Evolutionary conservation across 2,797 vertebrate species (phyloP), one percentile per base, ranked within the genome.

Genomic region (Characodon lateralis): DNA sequence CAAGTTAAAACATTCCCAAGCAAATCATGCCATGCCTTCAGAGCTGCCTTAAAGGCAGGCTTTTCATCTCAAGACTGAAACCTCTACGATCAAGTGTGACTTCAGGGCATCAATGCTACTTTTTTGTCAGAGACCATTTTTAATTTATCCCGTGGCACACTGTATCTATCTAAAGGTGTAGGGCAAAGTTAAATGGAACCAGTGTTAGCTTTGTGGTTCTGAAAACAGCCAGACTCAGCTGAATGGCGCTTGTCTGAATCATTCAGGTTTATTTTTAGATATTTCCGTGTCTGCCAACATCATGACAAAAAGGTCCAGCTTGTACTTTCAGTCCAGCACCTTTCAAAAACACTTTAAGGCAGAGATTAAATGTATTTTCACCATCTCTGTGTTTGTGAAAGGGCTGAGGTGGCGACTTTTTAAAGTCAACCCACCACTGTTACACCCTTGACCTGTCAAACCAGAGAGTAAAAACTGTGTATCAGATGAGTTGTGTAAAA

Each of bases 1-100:
- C 71, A 78, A 56, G 6, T 6, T 71, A 41, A 83, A 85, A 80
- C 68, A 61, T 88, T 82, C 83, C 41, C 81, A 73, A 84, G 80
- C 84, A 28, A 79, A 77, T 78, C 83, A 78, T 0, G 48, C 13
- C 59, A 63, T 7, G 68, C 63, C 56, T 78, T 78, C 59, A 73
- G 46, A 83, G 71, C 68, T 31, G 20, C 39, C 59, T 75, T 71
- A 76, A 50, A 77, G 72, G 51, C 41, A n/a, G 66, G 41, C 26
- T 82, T 72, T 50, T 74, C 70, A 78, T 79, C 75, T 84, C 43
- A 72, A 72, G 43, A 24, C 31, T 68, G 58, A 26, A 53, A 71
- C 71, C 73, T 12, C 63, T 22, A 6, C 24, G 16, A 10, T 65
- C 71, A 26, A 76, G 31, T 58, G 70, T 18, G 28, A 66, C 74